Base-by-base conservation (phyloP, 1,140 invertebrate genomes). In the Listronotus oregonensis region DNA sequence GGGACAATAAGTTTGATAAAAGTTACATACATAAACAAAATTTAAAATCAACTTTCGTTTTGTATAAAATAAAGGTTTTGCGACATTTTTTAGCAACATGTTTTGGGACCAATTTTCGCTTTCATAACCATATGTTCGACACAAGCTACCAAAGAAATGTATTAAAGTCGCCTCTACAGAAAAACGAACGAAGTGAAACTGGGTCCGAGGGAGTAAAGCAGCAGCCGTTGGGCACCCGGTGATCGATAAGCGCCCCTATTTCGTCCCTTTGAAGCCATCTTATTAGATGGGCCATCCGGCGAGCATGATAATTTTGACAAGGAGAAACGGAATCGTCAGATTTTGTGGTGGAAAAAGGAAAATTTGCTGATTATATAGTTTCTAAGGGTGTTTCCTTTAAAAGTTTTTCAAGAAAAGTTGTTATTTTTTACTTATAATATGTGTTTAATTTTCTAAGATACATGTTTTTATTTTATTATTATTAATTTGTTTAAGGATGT, bases 171-270 rank as follows among this genome's bases (percentile, higher is more conserved):
- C 34, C 11, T 50, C 10, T 3, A 21, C 18, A 27, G 47, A 50
- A 50, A 56, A 56, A 56, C 34, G 52, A 27, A 12, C 56, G 50
- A 60, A 60, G 63, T 59, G 43, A 65, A 66, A 66, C 63, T 64
- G 57, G 65, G 64, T 66, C 67, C 64, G 50, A 44, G 49, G 60
- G 67, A 44, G 67, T 58, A 65, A 66, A 62, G 67, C 59, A 42
- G 34, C 59, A 61, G 31, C 39, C 57, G 57, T 60, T 60, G 57
- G 57, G 57, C 42, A 60, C 12, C 57, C 42, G 34, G 44, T 51
- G 59, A 62, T 62, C 59, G 59, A 62, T 62, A 62, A 62, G 59
- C 17, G 37, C 34, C 32, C 55, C 37, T n/a, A 44, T 21, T 17
- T 21, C 37, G 21, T 39, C 42, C 59, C 59, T 62, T 43, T n/a